Base-by-base conservation (phyloP, 1,140 invertebrate genomes). In the Conus betulinus region DNA sequence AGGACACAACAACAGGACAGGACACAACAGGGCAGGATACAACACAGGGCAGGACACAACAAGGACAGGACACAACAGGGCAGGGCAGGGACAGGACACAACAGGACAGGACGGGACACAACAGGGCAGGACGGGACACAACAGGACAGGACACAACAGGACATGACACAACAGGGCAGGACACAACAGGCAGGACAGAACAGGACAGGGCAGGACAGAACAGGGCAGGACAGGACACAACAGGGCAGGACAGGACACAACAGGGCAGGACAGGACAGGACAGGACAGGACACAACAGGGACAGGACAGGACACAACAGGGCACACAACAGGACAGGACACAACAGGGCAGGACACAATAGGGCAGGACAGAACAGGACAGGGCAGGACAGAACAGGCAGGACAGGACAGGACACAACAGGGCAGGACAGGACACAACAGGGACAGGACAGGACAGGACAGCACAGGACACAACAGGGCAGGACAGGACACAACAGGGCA, bases 241-340 rank as follows among this genome's bases (percentile, higher is more conserved):
- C 53, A 86, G 71, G 78, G 83, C 52, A 88, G 1, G 78, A 81
- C 63, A 52, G 23, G 87, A 84, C 63, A 67, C 13, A 63, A 78
- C 39, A 78, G 39, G 76, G 39, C 39, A 78, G 23, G 76, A 78
- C 76, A 81, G 23, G 27, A 81, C 39, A 53, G 20, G 79, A 81
- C 79, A 71, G 10, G 63, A 71, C 55, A 85, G 84, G 60, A 71
- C 55, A 74, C 27, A 63, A 85, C 60, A 85, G n/a, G n/a, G 60
- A 85, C n/a, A 17, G 83, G 39, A 60, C 57, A 79, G 55, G 76
- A 57, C 79, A 85, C 67, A 67, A 55, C 86, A 90, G 55, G 74
- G 5, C 79, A 88, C 83, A 85, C 15, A 57, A 85, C 83, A 85
- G 63, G 51, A 85, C n/a, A 71, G 53, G 84, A 85, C 57, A 90